Base-by-base conservation (phyloP, 2,888 invertebrate genomes). In the Cryptocheilus praepositus region DNA sequence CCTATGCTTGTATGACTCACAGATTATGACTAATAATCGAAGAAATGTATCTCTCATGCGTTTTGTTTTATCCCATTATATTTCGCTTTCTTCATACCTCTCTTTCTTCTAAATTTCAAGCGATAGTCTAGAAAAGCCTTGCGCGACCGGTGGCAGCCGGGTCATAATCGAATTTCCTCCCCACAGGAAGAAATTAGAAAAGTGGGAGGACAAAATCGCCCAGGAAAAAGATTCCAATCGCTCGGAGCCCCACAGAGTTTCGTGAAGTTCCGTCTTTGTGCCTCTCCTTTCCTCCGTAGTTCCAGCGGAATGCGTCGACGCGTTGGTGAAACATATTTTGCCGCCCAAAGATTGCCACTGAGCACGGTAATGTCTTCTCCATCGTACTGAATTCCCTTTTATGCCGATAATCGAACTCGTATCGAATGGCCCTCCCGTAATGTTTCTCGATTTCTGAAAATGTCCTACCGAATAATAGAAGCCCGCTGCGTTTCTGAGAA, bases 381-480 rank as follows among this genome's bases (percentile, higher is more conserved):
- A 36, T 53, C 53, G 2, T 7, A 13, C 21, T 7, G 16, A 22
- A 53, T 16, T 16, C 49, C 49, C 36, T 36, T 55, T 56, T 57
- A 57, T 57, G 19, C 43, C 49, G 57, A 59, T 66, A 66, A 66
- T 66, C 56, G 66, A 49, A 49, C 49, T 49, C 58, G 54, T 51
- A 64, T 64, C 64, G 53, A 43, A 61, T 61, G 57, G 61, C 61
- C 57, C 43, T 16, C 58, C 61, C 36, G 58, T 61, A 66, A 66
- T 56, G 56, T 49, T 16, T 45, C 54, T 61, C 61, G 54, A 66
- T 66, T 66, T 61, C 61, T 22, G 52, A n/a, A 57, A 66, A 61
- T 57, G 66, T 66, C 51, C 43, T 19, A 19, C n/a, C 18, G 44
- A 53, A 57, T 57, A 57, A 57, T 57, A 13, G 44, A 53, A 49